Evolutionary conservation across 2,113 vertebrate genomes (phyloP), one percentile per base, ranked within the genome.

Genomic region (Collichthys lucidus): DNA sequence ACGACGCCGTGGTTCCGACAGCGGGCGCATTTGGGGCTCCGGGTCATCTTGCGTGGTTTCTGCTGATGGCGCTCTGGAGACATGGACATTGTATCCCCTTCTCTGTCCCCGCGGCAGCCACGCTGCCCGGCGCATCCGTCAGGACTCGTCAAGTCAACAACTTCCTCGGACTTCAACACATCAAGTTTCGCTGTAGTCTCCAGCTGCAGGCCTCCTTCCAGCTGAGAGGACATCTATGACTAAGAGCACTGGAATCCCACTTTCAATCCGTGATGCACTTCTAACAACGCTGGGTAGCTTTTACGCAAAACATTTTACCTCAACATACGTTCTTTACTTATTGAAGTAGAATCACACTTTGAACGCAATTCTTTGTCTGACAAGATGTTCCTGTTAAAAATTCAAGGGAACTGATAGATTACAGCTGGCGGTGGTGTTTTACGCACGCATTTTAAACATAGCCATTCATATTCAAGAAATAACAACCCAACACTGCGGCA

Each of bases 1-100:
- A 96, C 95, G 14, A 96, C 95, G 74, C 95, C 95, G 88, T 96
- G 95, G 83, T 96, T 96, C 24, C 95, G 91, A 83, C 95, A 96
- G 81, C 95, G 95, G 15, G 95, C 95, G 66, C 95, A 96, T 88
- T 96, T 96, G 62, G 95, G 95, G 86, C 94, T 96, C 12, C 95
- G 94, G 82, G 89, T 93, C 91, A 94, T 91, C 84, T 90, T 92
- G 77, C 93, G 93, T 3, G 80, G 68, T 49, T 78, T 92, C 47
- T 91, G 90, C 72, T 82, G 87, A 65, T 77, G 77, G 68, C 71
- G 57, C 77, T 80, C 82, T 0, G 84, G n/a, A 17, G 82, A 73
- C 83, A 17, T 35, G 24, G 73, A 24, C 74, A 3, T 84, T 77
- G 59, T 50, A 11, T 76, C 56, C 71, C 65, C 64, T 16, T 47